phyloP scores from a whole-genome alignment of 2,888 invertebrate species.

The Cheilosia urbana region DNA sequence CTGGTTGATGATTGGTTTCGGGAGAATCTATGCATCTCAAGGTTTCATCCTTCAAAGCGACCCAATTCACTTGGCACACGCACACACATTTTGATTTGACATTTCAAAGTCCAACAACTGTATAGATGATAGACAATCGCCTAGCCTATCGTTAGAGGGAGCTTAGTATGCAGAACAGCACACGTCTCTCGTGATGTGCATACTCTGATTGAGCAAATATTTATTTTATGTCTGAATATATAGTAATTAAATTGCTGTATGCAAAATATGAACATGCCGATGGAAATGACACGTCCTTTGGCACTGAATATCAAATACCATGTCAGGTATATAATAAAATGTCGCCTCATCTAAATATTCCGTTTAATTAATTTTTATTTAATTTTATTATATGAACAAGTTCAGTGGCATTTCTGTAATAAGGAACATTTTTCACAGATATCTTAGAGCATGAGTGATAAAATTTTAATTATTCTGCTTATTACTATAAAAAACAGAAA shows the following conservation, averaged over 20 bases:
- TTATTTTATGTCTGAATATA: neutral
- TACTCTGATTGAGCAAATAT: neutral
- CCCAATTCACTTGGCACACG: neutral
- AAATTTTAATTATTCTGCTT: neutral
- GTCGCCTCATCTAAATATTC: neutral
- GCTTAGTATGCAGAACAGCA: constrained; percentile 12
- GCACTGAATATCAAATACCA: neutral
- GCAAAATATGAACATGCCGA: constrained; percentile 5
- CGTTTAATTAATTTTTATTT: neutral
- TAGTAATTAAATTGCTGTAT: constrained; percentile 4
- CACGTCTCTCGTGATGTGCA: constrained; percentile 11
- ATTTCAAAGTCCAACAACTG: constrained; percentile 1
- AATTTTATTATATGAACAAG: constrained; percentile 1
- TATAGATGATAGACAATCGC: neutral
- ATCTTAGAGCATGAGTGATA: neutral
- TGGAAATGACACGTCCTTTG: neutral
- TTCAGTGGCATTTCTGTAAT: constrained; percentile 25
- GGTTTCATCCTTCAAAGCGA: neutral
- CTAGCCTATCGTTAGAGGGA: neutral
- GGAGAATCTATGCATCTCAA: too few species aligned
- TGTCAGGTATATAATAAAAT: neutral
- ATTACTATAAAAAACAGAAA: neutral
- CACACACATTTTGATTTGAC: neutral
- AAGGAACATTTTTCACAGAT: neutral
- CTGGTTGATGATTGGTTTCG: too few species aligned